Evolutionary conservation across 23 tunicate species (phyloP), one percentile per base, ranked within the genome.

Genomic region (Corella eumyota): DNA sequence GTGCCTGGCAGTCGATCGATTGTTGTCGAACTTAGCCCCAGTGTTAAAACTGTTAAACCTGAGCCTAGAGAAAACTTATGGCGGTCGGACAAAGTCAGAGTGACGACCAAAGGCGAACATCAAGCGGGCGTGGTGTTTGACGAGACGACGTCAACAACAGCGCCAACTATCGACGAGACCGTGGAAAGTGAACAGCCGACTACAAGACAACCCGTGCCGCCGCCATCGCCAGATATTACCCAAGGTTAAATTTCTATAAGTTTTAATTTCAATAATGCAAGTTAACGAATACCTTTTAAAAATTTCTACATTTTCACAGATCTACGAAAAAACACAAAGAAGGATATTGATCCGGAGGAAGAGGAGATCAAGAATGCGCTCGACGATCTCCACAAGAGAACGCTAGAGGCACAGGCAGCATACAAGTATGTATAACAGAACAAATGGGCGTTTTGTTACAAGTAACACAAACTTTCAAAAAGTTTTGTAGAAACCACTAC

Each of bases 1-100:
- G 74, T 76, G 6, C 83, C 83, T 9, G 27, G 29, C 29, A 76
- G 74, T 36, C 74, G 83, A 25, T 76, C 83, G 28, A 57, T 76
- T 19, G 50, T 25, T 0, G 61, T 76, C 17, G 83, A 76, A 15
- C 68, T 76, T 6, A 30, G 74, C 1, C 83, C 83, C 20, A 76
- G 83, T 44, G 68, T 76, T 34, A 61, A 61, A 13, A 76, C 83
- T 3, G 83, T 76, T 2, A 57, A 52, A 19, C 83, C 83, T 0
- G 68, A 50, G 51, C 80, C 80, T 22, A 34, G 80, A 19, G 56
- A 64, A 27, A 19, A 51, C 50, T 4, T 55, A 53, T 65, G 64
- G 71, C 52, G 56, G 64, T 30, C 34, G 2, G 80, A 74, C 64
- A 74, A 62, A 61, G 32, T 32, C 15, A 38, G 80, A 31, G 26